These are phyloP conservation scores for Australoheros facetus DNA, from an alignment of 2,797 vertebrate species.

Conservation along the genomic window DNA sequence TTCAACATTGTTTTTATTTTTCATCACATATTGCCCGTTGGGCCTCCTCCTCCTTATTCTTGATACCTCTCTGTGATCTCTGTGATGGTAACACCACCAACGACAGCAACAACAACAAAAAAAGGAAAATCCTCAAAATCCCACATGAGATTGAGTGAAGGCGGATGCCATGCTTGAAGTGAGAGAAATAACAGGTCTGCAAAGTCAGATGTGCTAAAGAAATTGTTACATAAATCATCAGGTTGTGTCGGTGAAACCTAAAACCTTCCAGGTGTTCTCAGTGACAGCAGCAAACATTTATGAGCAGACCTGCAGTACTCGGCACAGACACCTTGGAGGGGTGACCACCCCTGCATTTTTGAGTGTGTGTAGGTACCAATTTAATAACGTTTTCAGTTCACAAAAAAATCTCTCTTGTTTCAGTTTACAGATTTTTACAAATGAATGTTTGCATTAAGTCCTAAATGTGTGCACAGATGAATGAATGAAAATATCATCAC, in stretches of 20 bases:
- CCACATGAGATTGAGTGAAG: background rate
- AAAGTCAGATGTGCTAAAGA: slow-evolving; percentile 21
- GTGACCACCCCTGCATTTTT: slow-evolving; percentile 50
- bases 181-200: slow-evolving; percentile 41
- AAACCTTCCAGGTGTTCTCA: slow-evolving; percentile 53
- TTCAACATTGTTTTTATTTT: background rate
- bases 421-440: background rate
- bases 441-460: background rate
- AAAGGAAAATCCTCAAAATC: background rate
- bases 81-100: no score
- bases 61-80: background rate
- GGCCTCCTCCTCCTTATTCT: background rate
- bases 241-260: slow-evolving; percentile 38
- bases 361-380: fast-evolving
- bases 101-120: no score
- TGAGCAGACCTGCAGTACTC: slow-evolving; percentile 3
- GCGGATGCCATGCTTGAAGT: slow-evolving; percentile 8
- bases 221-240: slow-evolving; percentile 35
- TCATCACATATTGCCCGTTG: background rate
- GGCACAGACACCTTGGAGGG: background rate
- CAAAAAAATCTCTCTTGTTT: background rate
- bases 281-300: slow-evolving; percentile 1
- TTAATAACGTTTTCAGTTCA: background rate
- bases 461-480: background rate
- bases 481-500: background rate